A percentile compares a stretch with the other conserved stretches of the same genome.
Conservation (phyloP, 2,888 invertebrate species). For the Polietes domitor region DNA sequence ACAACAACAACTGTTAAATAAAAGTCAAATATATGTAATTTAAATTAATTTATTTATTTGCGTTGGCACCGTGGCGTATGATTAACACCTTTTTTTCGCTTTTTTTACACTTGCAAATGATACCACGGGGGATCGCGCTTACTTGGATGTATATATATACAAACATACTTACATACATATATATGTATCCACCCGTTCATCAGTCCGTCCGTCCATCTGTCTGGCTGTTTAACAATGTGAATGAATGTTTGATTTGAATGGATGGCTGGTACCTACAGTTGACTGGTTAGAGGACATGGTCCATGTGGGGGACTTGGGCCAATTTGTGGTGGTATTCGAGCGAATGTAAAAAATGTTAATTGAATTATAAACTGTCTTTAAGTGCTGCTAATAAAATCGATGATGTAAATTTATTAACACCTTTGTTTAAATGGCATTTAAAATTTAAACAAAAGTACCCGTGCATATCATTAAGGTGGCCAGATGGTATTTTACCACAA, state of each 20-base stretch:
- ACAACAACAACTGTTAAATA: constrained; percentile 51
- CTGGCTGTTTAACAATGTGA: not conserved
- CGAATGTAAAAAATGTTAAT: constrained; percentile 65
- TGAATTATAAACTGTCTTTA: constrained; percentile 66
- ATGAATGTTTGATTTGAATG: constrained; percentile 4
- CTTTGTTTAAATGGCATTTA: constrained; percentile 65
- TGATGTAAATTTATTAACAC: constrained; percentile 76
- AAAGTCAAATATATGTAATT: constrained; percentile 65
- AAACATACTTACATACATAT: too few relatives aligned
- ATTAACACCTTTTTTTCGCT: constrained; percentile 64
- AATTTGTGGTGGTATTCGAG: constrained; percentile 13
- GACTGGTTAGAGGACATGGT: not conserved
- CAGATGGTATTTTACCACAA: too few relatives aligned
- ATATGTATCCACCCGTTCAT: too few relatives aligned
- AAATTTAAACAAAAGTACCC: constrained; percentile 24
- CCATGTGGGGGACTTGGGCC: not conserved
- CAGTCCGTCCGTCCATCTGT: not conserved
- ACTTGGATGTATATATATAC: not conserved
- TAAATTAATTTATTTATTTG: constrained; percentile 66
- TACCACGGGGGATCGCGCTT: constrained; percentile 6
- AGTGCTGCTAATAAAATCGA: constrained; percentile 76
- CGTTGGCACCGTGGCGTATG: constrained; percentile 68
- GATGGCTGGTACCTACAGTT: not conserved
- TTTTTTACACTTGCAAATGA: constrained; percentile 53
- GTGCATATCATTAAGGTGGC: constrained; percentile 18